phyloP scores from a whole-genome alignment of 2,888 invertebrate genomes.

The Metallyticus violacea region DNA sequence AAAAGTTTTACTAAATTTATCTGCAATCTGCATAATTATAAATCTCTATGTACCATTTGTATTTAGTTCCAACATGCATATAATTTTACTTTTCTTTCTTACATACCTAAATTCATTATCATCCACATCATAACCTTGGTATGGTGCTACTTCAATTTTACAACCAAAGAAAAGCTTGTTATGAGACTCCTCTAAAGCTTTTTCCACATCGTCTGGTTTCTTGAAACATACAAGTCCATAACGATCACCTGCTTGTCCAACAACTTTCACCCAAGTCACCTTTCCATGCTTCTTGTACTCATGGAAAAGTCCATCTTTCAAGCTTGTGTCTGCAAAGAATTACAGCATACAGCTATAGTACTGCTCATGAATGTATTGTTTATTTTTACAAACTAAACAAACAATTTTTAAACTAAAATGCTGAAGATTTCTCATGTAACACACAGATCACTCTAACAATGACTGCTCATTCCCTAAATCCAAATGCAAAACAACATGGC shows the following conservation, averaged over 20 bases:
- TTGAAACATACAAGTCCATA: constrained; percentile 95
- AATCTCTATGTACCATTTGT: no score
- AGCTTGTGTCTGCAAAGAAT: constrained; percentile 75
- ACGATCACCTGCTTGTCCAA: constrained; percentile 86
- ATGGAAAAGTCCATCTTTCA: constrained; percentile 96
- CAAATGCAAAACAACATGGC: no score
- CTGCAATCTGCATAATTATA: no score
- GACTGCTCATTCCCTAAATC: no score
- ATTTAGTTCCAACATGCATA: not conserved
- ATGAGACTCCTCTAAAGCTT: constrained; percentile 92
- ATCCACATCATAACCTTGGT: constrained; percentile 69
- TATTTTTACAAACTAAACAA: no score
- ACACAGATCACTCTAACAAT: no score
- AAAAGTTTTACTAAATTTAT: no score
- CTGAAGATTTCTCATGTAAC: no score
- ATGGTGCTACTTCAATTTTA: constrained; percentile 92
- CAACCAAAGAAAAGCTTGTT: constrained; percentile 97
- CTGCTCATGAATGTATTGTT: no score
- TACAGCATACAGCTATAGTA: constrained; percentile 12
- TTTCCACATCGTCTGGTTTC: constrained; percentile 95
- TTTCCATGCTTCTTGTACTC: constrained; percentile 99
- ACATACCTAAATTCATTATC: constrained; percentile 46
- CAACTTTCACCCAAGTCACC: constrained; percentile 92
- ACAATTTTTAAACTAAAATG: no score
- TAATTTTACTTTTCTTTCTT: not conserved